Base-by-base conservation (phyloP, 2,797 vertebrate species). In the Threskiornis aethiopicus region DNA sequence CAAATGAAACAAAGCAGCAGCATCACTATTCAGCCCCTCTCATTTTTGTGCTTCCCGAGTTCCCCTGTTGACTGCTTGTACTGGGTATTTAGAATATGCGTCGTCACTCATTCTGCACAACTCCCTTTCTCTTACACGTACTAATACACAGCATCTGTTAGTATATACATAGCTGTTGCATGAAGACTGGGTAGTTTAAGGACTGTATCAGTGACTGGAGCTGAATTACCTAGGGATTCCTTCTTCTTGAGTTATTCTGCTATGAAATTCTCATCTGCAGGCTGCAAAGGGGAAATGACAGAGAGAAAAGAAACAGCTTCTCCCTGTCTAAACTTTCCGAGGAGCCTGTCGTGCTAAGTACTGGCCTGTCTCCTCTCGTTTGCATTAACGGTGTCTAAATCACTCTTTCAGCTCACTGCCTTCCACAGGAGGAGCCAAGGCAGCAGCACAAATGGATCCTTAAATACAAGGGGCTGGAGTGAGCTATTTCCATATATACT, bases 271-370 rank as follows among this genome's bases (percentile, higher is more conserved):
- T 97, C 96, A 81, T 97, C 95, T 96, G 47, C 90, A 86, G 71
- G 47, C 82, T 96, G 69, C 85, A 97, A 95, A 95, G 92, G 91
- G 65, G 94, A 90, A 95, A 95, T 8, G 59, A 52, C 89, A 96
- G 61, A 86, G 84, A 93, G 93, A 96, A 94, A 93, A 94, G 90
- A 92, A 97, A 93, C 95, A 97, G 97, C 93, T 97, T 97, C 96
- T 89, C 65, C 78, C 93, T 96, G 95, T 96, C 97, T 97, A 94
- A 97, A 97, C 87, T 97, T 97, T 89, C 89, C 73, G 89, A 95
- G 94, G 85, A 96, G 80, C 78, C 84, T 98, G 97, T 86, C 55
- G 25, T 67, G 86, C 84, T 88, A 82, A 80, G 69, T 87, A 80
- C 61, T 39, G 78, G 64, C 93, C 95, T 97, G 97, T 97, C 95